Evolutionary conservation across 1,140 invertebrate genomes (phyloP), one percentile per base, ranked within the genome.

Genomic region (Panagrolaimus sp.): DNA sequence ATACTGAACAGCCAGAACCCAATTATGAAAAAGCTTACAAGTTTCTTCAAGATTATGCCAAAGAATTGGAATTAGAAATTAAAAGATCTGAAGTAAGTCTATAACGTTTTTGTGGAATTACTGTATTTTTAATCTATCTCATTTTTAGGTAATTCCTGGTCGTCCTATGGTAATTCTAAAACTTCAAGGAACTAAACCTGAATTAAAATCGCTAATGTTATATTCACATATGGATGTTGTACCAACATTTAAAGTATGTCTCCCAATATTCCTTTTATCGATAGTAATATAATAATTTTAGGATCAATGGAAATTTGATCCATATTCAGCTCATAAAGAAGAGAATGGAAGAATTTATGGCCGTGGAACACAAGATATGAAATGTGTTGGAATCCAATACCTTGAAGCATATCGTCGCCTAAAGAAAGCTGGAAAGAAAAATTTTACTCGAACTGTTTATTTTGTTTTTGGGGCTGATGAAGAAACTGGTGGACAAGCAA

Each of bases 151-250:
- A 1, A 83, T 86, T 73, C 85, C 87, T 0, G 85, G 86, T 27
- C 91, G 90, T 79, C 91, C 91, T 1, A 85, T 92, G 13, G 85
- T 91, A 20, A 84, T 94, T 14, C 88, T 96, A 80, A 92, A 90
- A 62, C 92, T 91, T 89, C 74, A 83, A 68, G 93, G 93, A 45
- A 85, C 82, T 0, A 84, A 91, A 9, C 90, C 91, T 0, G 74
- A 84, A 1, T 81, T 91, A 63, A 88, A 89, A 1, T 86, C 89
- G 1, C 85, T 96, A 42, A 77, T 95, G 31, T 87, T 96, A 0
- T 94, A 95, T 82, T 93, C 91, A 13, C 93, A 96, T 76, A 95
- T 91, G 87, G 93, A 96, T 85, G 92, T 96, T 25, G 93, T 96
- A 4, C 92, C 93, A 5, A 92, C 93, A 0, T 92, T 89, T 83